These are phyloP conservation scores for Callopanchax toddi DNA, from an alignment of 2,113 vertebrate genomes.

Conservation along the genomic window DNA sequence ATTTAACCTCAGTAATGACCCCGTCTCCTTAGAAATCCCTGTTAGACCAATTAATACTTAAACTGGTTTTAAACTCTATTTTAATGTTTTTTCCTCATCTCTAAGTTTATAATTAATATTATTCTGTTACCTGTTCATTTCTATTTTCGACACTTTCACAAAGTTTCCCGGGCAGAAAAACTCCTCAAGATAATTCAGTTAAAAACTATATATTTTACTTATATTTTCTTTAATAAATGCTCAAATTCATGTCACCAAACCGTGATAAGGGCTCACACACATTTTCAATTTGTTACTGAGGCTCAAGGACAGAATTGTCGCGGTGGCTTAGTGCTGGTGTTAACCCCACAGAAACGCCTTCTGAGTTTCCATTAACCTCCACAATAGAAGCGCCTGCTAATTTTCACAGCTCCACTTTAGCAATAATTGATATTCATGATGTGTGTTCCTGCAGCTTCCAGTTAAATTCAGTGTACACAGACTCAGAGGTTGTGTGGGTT, in stretches of 20 bases:
- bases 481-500: constrained; percentile 28
- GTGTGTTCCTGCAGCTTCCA: constrained; percentile 62
- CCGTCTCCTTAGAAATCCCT: too few species aligned
- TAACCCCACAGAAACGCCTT: constrained; percentile 47
- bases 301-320: constrained; percentile 41
- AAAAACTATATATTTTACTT: constrained; percentile 8
- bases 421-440: constrained; percentile 78
- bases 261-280: constrained; percentile 34
- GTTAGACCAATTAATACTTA: too few species aligned
- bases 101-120: too few species aligned
- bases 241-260: constrained; percentile 20
- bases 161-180: too few species aligned
- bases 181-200: too few species aligned
- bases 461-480: constrained; percentile 49
- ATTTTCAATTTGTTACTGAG: constrained; percentile 55
- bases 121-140: too few species aligned
- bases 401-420: constrained; percentile 69
- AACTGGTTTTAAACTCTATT: too few species aligned
- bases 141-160: too few species aligned
- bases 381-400: constrained; percentile 61
- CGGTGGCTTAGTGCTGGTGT: constrained; percentile 41
- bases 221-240: constrained; percentile 5
- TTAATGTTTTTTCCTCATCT: too few species aligned
- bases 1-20: too few species aligned
- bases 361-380: constrained; percentile 65